Evolutionary conservation across 2,797 vertebrate genomes (phyloP).

Genomic region (Euthynnus affinis): DNA sequence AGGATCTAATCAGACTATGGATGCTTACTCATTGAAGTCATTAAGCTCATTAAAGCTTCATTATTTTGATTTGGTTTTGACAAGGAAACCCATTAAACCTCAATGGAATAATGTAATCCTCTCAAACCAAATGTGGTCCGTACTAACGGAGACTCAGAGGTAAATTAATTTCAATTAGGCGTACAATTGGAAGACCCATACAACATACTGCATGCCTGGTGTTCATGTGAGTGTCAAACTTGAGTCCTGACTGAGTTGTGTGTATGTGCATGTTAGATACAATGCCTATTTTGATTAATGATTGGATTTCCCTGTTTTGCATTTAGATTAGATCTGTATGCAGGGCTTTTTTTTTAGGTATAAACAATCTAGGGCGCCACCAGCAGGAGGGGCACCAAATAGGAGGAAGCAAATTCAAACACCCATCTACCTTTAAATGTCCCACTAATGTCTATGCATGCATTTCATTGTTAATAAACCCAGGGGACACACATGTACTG

Average conservation of each 20-base stretch:
- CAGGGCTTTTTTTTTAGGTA: neutral
- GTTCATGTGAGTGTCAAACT: constrained; percentile 40
- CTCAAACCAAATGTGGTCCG: constrained; percentile 46
- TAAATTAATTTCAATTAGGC: constrained; percentile 71
- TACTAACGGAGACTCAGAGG: constrained; percentile 39
- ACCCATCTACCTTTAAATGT: neutral
- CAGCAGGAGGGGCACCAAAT: neutral
- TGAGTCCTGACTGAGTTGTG: constrained; percentile 23
- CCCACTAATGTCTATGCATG: neutral
- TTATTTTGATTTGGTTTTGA: constrained; percentile 79
- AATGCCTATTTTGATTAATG: constrained; percentile 22
- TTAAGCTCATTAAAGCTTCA: constrained; percentile 77
- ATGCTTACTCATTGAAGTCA: constrained; percentile 74
- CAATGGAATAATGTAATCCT: constrained; percentile 66
- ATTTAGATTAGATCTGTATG: constrained; percentile 57
- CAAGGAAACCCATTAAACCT: constrained; percentile 73
- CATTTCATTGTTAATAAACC: neutral
- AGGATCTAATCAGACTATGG: constrained; percentile 67
- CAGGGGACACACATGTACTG: neutral
- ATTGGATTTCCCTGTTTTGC: constrained; percentile 51
- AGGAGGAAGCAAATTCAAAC: no score
- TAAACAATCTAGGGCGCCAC: neutral
- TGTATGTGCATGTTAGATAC: constrained; percentile 7
- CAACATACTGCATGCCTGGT: constrained; percentile 7
- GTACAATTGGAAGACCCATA: constrained; percentile 26